These are phyloP conservation scores for Xenentodon cancila DNA, from an alignment of 2,797 vertebrate genomes.

Conservation along the genomic window DNA sequence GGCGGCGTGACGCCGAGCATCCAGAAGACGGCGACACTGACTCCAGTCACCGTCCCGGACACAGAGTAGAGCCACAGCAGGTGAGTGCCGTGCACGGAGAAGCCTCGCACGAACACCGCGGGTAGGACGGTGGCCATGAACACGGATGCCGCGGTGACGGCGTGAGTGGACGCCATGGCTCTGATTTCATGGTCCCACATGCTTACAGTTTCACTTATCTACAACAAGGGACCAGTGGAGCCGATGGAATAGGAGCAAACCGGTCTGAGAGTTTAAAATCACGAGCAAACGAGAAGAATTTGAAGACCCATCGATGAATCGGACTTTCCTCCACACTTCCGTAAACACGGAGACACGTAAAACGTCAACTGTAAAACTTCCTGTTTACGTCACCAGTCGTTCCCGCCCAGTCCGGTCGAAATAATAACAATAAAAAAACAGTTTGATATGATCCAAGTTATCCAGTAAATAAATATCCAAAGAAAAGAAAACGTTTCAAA, in stretches of 20 bases:
- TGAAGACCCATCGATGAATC: no score
- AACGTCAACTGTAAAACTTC: no score
- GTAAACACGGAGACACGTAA: no score
- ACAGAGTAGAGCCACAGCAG: constrained; percentile 89
- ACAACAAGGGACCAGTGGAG: not conserved
- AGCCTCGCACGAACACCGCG: constrained; percentile 81
- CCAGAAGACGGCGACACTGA: constrained; percentile 86
- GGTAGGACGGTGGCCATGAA: constrained; percentile 85
- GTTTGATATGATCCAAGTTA: not conserved
- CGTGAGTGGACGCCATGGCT: constrained; percentile 87
- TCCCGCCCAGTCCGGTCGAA: no score
- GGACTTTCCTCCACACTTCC: not conserved
- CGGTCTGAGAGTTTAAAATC: not conserved
- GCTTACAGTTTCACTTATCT: not conserved
- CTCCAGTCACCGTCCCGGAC: constrained; percentile 79
- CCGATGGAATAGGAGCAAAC: not conserved
- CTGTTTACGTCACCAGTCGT: no score
- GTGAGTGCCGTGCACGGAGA: constrained; percentile 89
- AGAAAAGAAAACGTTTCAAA: not conserved
- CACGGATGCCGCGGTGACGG: constrained; percentile 82
- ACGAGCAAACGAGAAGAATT: rapidly evolving
- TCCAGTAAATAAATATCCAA: not conserved
- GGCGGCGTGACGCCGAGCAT: constrained; percentile 84
- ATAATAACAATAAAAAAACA: not conserved
- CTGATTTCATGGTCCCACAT: constrained; percentile 92